Base-by-base conservation (phyloP, 2,797 vertebrate species). In the Liasis olivaceus region DNA sequence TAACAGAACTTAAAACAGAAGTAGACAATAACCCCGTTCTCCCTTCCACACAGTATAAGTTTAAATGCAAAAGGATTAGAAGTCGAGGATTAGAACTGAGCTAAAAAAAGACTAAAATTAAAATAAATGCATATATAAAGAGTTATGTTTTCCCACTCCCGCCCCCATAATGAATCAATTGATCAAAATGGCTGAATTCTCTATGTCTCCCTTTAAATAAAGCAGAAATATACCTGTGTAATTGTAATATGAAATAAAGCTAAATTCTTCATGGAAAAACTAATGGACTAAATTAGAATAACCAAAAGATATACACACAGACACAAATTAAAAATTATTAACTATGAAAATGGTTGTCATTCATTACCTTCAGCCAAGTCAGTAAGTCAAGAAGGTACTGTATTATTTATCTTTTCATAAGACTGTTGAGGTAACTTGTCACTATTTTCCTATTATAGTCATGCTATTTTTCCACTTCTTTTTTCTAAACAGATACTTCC, bases 201-300 rank as follows among this genome's bases (percentile, higher is more conserved):
- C n/a, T 59, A 11, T 26, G 5, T 24, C 20, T 63, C n/a, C 17
- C 22, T 47, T 59, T 28, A 4, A 66, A 24, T 54, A 47, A 54
- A 86, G 31, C 58, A 54, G 54, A 28, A 28, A 59, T n/a, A 31
- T 13, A 64, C 13, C 58, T 77, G 58, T 66, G 56, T 60, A 36
- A 42, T 28, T 62, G 15, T 69, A 60, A 26, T 8, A 63, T 62
- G 69, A 54, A 58, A 88, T 88, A n/a, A 5, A 62, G 36, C 66
- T 31, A 56, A 81, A 92, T 54, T 58, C 28, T 88, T 42, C 20
- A 62, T 62, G 58, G 26, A 31, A 54, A 77, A 88, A 42, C 85
- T 91, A 91, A 81, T 81, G 54, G 91, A 63, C 58, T 42, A 92
- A 92, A 81, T 92, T 84, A 88, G 28, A 63, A 91, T 63, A 47